Evolutionary conservation across 2,113 vertebrate genomes (phyloP), one percentile per base, ranked within the genome.

Genomic region (Paedocypris sp.): DNA sequence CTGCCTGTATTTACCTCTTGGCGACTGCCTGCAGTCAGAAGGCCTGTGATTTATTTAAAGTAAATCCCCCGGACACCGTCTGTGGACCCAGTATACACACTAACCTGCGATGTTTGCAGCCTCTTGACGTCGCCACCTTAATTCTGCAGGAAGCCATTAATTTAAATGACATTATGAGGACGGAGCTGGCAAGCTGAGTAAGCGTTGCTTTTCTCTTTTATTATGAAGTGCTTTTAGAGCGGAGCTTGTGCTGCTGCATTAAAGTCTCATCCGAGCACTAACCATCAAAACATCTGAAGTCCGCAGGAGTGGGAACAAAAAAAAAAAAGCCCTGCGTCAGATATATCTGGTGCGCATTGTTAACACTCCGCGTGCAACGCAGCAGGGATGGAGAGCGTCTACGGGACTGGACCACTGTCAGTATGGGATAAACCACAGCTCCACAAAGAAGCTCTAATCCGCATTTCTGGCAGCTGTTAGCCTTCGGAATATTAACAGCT

Each of bases 101-200:
- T 39, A 58, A 59, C 54, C 60, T 32, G 33, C 6, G 39, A 50
- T 60, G 39, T 28, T 57, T 36, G 33, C 25, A 48, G 64, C 62
- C 47, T 66, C 58, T 19, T 45, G 50, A 64, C 64, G 59, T 69
- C 50, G 53, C 49, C 57, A 23, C 60, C 59, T 70, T 75, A 72
- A 70, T 68, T 65, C 62, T 56, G 48, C 35, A 42, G 64, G 53
- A 64, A 67, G 60, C 50, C 60, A 65, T 72, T 75, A 54, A 72
- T 70, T 65, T 64, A 51, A 25, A 33, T 54, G 71, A 73, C 71
- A 15, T 73, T 69, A 69, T 69, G 63, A 25, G 71, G 63, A 66
- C 64, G 67, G 22, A 3, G 20, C 13, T 60, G 25, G 38, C 22
- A 48, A 18, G 19, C 69, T 5, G n/a, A 54, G 39, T 28, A 16